Conservation (phyloP, 2,888 invertebrate genomes). For the Amiota minor region DNA sequence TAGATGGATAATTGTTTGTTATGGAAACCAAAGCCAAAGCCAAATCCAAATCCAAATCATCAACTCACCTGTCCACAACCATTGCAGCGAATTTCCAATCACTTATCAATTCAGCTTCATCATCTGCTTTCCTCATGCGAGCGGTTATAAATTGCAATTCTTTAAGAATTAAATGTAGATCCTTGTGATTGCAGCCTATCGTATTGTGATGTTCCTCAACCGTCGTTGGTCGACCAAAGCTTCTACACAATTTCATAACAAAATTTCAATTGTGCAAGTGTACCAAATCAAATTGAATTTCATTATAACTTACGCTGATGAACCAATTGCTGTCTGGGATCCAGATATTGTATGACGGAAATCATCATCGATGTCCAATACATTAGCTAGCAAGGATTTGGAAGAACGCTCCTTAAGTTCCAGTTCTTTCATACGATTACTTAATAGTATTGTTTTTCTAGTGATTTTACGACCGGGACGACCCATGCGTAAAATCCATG, state of each 20-base stretch:
- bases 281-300: neutral
- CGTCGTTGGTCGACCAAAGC: conserved; percentile 84
- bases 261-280: neutral
- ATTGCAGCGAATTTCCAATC: conserved; percentile 99
- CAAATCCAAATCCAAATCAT: neutral
- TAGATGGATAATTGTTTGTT: conserved; percentile 52
- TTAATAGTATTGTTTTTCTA: conserved; percentile 90
- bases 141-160: conserved; percentile 96
- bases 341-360: conserved; percentile 83
- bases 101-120: conserved; percentile 92
- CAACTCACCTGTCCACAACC: conserved; percentile 90
- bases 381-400: conserved; percentile 94
- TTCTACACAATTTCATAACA: conserved; percentile 61
- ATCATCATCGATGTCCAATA: conserved; percentile 96
- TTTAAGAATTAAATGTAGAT: conserved; percentile 90
- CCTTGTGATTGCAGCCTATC: conserved; percentile 83
- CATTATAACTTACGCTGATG: conserved; percentile 77
- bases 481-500: conserved; percentile 96
- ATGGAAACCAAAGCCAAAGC: conserved; percentile 3
- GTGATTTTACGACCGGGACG: conserved; percentile 96
- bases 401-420: conserved; percentile 95
- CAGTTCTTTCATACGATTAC: conserved; percentile 92
- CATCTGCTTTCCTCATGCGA: conserved; percentile 94
- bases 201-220: conserved; percentile 81
- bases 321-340: conserved; percentile 77